These are phyloP conservation scores for Apamea crenata DNA, from an alignment of 2,888 invertebrate genomes.

Conservation along the genomic window DNA sequence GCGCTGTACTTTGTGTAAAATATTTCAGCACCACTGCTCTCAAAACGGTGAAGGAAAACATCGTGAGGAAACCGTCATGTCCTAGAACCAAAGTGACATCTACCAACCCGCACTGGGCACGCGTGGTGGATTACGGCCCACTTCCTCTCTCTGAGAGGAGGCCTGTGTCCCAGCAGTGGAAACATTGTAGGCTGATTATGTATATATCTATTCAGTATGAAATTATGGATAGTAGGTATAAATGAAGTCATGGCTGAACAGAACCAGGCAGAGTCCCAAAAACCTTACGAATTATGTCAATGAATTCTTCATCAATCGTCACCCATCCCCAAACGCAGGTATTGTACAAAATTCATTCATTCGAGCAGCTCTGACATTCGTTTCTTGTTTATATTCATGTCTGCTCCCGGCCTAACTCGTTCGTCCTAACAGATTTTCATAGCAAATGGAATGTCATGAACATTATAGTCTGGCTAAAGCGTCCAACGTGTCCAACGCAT, in stretches of 20 bases:
- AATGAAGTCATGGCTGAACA: neutral
- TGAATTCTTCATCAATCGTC: neutral
- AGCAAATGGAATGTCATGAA: slow-evolving; percentile 61
- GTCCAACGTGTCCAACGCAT: slow-evolving; percentile 45
- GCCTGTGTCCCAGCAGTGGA: too few species aligned
- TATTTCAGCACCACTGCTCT: too few species aligned
- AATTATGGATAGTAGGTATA: too few species aligned
- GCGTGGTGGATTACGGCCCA: too few species aligned
- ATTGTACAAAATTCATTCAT: slow-evolving; percentile 5
- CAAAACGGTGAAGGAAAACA: too few species aligned
- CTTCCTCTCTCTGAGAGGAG: too few species aligned
- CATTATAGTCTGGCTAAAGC: slow-evolving; percentile 50
- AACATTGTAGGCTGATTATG: too few species aligned
- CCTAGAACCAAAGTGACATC: too few species aligned
- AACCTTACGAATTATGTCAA: neutral
- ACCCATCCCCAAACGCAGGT: neutral
- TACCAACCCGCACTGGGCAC: too few species aligned
- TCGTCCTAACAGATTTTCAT: slow-evolving; percentile 54
- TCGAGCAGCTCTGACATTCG: slow-evolving; percentile 15
- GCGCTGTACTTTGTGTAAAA: too few species aligned
- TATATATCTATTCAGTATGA: too few species aligned
- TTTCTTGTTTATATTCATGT: slow-evolving; percentile 25
- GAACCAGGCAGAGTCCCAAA: neutral
- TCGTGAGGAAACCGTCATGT: too few species aligned
- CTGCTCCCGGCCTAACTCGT: slow-evolving; percentile 35